These are phyloP conservation scores for Drosophila albomicans DNA, from an alignment of 1,140 invertebrate species.

Conservation along the genomic window DNA sequence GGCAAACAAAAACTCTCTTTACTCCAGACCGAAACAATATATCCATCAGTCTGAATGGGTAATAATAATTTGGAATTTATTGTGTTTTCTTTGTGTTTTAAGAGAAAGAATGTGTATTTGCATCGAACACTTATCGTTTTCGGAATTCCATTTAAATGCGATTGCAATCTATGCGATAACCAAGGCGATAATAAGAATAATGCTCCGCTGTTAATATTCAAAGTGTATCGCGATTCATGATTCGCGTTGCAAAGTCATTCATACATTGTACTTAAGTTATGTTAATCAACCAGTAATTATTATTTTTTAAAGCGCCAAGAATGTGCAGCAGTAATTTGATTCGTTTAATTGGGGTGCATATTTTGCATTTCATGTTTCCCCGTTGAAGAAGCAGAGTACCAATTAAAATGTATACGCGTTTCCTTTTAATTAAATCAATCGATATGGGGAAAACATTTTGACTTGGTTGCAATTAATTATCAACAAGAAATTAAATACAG, in stretches of 20 bases:
- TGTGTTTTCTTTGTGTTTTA: neutral
- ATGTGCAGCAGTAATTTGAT: neutral
- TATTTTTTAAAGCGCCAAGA: neutral
- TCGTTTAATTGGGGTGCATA: neutral
- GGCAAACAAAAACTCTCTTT: slow-evolving; percentile 26
- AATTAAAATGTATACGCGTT: neutral
- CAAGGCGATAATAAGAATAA: slow-evolving; percentile 1
- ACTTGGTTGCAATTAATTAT: too few relatives aligned
- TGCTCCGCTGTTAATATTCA: neutral
- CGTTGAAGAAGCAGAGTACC: too few relatives aligned
- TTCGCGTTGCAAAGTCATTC: neutral
- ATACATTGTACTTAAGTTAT: neutral
- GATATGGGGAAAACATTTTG: too few relatives aligned
- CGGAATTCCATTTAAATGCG: neutral
- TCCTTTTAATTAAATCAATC: too few relatives aligned
- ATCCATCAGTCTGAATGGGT: neutral
- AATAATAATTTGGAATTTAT: neutral
- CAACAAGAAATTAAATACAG: too few relatives aligned
- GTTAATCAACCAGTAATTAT: slow-evolving; percentile 15
- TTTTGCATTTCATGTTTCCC: too few relatives aligned
- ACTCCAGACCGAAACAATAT: neutral
- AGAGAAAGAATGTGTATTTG: neutral
- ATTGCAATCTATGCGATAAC: slow-evolving; percentile 14
- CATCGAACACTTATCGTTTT: slow-evolving; percentile 2
- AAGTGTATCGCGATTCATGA: neutral